Percentiles rank a stretch among this genome's conserved stretches.
Conservation (phyloP, 2,888 invertebrate genomes). For the Harpagoxenus sublaevis region DNA sequence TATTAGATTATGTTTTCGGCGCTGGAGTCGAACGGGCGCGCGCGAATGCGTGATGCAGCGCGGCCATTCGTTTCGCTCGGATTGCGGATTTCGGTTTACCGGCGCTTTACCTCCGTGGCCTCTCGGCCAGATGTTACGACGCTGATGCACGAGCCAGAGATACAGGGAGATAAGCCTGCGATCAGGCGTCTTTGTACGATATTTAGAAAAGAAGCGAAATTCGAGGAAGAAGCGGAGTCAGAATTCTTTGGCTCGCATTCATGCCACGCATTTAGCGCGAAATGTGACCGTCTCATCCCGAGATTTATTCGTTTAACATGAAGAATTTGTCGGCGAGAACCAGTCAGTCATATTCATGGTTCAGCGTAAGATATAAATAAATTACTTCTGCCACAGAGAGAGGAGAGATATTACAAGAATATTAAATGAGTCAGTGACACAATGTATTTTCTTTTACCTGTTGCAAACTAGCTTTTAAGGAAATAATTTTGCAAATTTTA, state of each 20-base stretch:
- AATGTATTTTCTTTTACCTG: background rate
- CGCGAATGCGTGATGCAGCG: background rate
- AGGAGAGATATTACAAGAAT: background rate
- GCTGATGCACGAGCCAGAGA: slow-evolving; percentile 34
- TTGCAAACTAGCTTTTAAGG: background rate
- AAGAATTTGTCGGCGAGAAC: slow-evolving; percentile 16
- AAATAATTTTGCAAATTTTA: background rate
- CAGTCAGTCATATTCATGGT: slow-evolving; percentile 16
- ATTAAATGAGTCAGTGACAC: background rate
- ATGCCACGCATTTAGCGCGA: slow-evolving; percentile 34
- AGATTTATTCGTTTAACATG: slow-evolving; percentile 28
- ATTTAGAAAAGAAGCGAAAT: slow-evolving; percentile 25
- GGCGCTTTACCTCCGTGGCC: slow-evolving; percentile 14
- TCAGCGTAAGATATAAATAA: background rate
- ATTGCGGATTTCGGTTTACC: slow-evolving; percentile 16
- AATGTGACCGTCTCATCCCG: slow-evolving; percentile 14
- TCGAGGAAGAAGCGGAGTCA: slow-evolving; percentile 23
- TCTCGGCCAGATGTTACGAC: slow-evolving; percentile 39
- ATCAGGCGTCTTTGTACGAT: slow-evolving; percentile 31
- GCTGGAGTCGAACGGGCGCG: slow-evolving; percentile 56
- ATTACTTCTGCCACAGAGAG: background rate
- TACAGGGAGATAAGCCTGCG: slow-evolving; percentile 36
- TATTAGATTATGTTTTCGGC: slow-evolving; percentile 79
- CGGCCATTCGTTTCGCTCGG: slow-evolving; percentile 28
- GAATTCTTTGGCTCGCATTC: slow-evolving; percentile 44